Conservation (phyloP, 2,888 invertebrate genomes). For the Oegoconia quadripuncta region DNA sequence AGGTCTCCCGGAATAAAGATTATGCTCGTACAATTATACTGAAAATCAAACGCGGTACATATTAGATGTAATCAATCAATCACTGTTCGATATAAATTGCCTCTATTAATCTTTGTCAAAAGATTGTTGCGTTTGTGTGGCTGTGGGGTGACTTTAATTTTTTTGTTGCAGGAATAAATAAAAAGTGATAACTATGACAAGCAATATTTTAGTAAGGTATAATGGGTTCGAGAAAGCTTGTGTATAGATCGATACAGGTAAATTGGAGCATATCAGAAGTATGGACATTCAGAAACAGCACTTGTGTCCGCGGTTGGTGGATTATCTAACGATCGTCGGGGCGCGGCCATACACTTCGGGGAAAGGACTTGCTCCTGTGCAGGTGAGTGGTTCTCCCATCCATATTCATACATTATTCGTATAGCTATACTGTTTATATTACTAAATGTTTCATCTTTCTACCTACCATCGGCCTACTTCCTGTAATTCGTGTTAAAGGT, state of each 20-base stretch:
- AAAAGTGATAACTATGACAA: slow-evolving; percentile 71
- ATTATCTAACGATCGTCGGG: slow-evolving; percentile 98
- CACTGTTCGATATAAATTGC: too few species aligned
- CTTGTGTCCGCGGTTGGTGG: slow-evolving; percentile 92
- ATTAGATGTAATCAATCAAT: too few species aligned
- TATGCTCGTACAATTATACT: slow-evolving; percentile 2
- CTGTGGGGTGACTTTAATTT: slow-evolving; percentile 1
- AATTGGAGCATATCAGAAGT: slow-evolving; percentile 42
- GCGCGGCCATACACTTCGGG: slow-evolving; percentile 85
- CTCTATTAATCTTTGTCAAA: too few species aligned
- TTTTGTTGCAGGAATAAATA: slow-evolving; percentile 39
- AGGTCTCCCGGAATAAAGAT: slow-evolving; percentile 25
- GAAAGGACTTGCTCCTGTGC: slow-evolving; percentile 85
- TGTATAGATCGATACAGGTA: slow-evolving; percentile 29
- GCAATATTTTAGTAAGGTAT: slow-evolving; percentile 65
- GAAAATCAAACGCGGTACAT: too few species aligned
- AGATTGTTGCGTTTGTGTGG: too few species aligned
- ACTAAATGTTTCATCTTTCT: too few species aligned
- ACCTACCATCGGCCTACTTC: too few species aligned
- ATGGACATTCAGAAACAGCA: slow-evolving; percentile 86
- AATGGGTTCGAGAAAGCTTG: slow-evolving; percentile 48
- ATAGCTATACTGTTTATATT: too few species aligned
- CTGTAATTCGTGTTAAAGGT: too few species aligned
- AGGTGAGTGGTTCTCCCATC: slow-evolving; percentile 71
- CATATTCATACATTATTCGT: background rate